Evolutionary conservation across 2,797 vertebrate species (phyloP).

Genomic region (Botia almorhae): DNA sequence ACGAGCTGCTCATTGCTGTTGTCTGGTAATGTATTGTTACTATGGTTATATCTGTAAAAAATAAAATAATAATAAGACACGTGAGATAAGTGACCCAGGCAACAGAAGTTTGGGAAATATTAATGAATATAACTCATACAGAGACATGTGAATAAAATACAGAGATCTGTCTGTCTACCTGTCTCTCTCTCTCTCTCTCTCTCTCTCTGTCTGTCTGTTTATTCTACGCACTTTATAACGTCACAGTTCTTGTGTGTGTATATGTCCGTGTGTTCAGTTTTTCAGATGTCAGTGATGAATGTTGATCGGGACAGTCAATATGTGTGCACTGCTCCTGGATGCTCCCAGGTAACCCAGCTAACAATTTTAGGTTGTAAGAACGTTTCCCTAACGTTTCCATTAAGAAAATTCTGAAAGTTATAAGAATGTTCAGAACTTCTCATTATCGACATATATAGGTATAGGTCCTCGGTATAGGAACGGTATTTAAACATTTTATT

Average conservation of each 20-base stretch:
- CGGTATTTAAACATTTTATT: no score
- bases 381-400: no score
- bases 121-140: constrained; percentile 6
- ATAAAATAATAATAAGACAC: neutral
- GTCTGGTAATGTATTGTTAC: neutral
- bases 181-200: no score
- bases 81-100: neutral
- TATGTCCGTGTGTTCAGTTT: constrained; percentile 28
- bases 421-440: no score
- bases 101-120: neutral
- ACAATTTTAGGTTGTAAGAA: no score
- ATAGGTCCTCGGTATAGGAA: no score
- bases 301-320: constrained; percentile 95
- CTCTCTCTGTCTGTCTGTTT: neutral
- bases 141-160: neutral
- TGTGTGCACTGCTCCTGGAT: constrained; percentile 93
- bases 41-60: neutral
- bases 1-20: neutral
- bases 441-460: no score
- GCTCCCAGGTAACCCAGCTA: constrained; percentile 86
- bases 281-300: constrained; percentile 88
- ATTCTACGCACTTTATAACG: constrained; percentile 9
- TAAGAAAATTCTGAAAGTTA: no score
- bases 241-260: constrained; percentile 10
- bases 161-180: neutral